Conservation (phyloP, 2,888 invertebrate species). For the Scrobipalpa atriplicella region DNA sequence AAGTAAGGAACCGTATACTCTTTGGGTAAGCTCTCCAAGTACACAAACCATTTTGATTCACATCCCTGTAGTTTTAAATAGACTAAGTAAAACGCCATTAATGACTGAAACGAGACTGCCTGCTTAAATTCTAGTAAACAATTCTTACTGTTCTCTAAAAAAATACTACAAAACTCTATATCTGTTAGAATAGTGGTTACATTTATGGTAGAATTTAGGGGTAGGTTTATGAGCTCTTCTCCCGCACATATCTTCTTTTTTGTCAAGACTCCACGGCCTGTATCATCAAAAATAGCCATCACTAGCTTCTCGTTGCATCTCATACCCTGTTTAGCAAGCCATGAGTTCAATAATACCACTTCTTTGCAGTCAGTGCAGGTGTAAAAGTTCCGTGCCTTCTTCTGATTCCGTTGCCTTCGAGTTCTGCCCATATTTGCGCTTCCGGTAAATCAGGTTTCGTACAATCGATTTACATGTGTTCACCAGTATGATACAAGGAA, state of each 20-base stretch:
- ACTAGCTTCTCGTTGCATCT: constrained; percentile 79
- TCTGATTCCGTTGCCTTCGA: constrained; percentile 65
- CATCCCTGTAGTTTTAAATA: constrained; percentile 84
- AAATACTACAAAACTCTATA: constrained; percentile 76
- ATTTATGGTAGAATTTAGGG: constrained; percentile 83
- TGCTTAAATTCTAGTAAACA: constrained; percentile 65
- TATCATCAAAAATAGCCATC: constrained; percentile 83
- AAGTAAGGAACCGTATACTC: constrained; percentile 87
- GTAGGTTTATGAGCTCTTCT: constrained; percentile 84
- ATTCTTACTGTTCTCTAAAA: constrained; percentile 68
- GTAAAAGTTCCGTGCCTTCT: constrained; percentile 56
- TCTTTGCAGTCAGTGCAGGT: constrained; percentile 61
- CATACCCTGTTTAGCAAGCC: constrained; percentile 82
- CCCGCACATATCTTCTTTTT: constrained; percentile 78
- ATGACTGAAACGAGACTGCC: constrained; percentile 85
- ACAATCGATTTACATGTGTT: background rate
- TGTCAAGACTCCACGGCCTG: constrained; percentile 90
- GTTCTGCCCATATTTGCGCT: constrained; percentile 76
- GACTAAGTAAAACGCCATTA: constrained; percentile 88
- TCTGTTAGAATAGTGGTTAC: constrained; percentile 81
- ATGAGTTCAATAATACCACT: constrained; percentile 76
- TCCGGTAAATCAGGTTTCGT: background rate
- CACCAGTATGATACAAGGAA: background rate
- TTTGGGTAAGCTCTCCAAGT: constrained; percentile 87
- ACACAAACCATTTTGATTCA: constrained; percentile 83